phyloP scores from a whole-genome alignment of 2,888 invertebrate genomes.

The Lepidochitona cinerea region DNA sequence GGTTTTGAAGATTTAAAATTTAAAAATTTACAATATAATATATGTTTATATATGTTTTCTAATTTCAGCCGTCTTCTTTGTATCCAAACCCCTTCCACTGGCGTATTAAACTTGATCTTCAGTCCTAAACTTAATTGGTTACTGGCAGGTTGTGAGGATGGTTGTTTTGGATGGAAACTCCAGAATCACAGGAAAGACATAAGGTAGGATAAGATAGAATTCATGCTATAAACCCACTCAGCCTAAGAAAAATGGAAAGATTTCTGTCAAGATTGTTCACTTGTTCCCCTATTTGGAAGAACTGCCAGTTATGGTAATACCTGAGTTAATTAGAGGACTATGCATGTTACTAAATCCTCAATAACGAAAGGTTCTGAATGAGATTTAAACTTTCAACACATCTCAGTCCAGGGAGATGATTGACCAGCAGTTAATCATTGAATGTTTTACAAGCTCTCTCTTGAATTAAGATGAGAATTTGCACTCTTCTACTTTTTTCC shows the following conservation, averaged over 20 bases:
- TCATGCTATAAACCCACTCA: background rate
- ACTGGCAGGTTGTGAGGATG: conserved; percentile 58
- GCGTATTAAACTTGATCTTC: conserved; percentile 51
- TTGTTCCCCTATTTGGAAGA: background rate
- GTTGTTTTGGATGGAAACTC: conserved; percentile 58
- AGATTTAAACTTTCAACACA: no score
- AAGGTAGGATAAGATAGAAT: background rate
- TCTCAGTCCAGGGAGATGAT: no score
- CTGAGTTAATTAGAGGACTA: no score
- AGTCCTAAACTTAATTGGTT: conserved; percentile 37
- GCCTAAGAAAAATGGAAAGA: background rate
- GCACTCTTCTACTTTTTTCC: no score
- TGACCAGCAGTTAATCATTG: no score
- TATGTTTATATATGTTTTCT: background rate
- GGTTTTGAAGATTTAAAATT: no score
- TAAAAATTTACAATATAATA: no score
- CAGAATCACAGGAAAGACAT: background rate
- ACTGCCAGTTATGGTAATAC: no score
- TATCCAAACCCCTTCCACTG: conserved; percentile 43
- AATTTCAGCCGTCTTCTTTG: conserved; percentile 46
- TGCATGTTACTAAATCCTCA: no score
- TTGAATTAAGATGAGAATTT: no score
- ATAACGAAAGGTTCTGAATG: no score
- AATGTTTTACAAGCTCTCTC: no score
- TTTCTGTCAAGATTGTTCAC: background rate